phyloP scores from a whole-genome alignment of 2,888 invertebrate species.

The Metalampra italica region DNA sequence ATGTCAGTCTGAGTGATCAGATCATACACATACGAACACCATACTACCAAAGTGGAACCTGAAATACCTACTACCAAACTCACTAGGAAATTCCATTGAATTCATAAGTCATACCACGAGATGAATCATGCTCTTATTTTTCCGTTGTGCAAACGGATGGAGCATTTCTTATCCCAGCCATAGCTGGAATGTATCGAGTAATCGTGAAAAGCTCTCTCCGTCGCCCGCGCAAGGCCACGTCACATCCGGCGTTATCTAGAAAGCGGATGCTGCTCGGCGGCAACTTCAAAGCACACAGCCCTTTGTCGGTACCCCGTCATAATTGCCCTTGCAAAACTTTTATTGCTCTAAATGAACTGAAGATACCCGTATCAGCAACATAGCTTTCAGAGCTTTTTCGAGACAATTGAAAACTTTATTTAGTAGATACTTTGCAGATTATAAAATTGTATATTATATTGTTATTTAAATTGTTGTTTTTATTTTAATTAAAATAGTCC shows the following conservation, averaged over 20 bases:
- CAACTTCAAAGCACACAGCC: constrained; percentile 52
- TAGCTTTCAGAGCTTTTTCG: constrained; percentile 15
- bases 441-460: neutral
- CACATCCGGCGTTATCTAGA: constrained; percentile 70
- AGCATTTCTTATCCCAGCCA: constrained; percentile 41
- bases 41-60: too few species aligned
- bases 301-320: constrained; percentile 58
- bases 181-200: constrained; percentile 67
- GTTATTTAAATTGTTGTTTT: constrained; percentile 1
- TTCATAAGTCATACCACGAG: constrained; percentile 5
- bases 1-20: too few species aligned
- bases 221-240: constrained; percentile 57
- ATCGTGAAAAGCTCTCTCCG: constrained; percentile 66
- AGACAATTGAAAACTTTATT: constrained; percentile 19
- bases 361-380: constrained; percentile 34
- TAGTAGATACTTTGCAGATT: constrained; percentile 3
- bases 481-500: neutral
- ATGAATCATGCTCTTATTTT: constrained; percentile 43
- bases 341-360: constrained; percentile 44
- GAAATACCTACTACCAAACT: too few species aligned
- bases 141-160: constrained; percentile 35
- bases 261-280: constrained; percentile 66
- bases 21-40: too few species aligned
- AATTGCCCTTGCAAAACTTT: constrained; percentile 67
- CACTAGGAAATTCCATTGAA: too few species aligned